phyloP scores from a whole-genome alignment of 2,797 vertebrate species.

The Catharus ustulatus region DNA sequence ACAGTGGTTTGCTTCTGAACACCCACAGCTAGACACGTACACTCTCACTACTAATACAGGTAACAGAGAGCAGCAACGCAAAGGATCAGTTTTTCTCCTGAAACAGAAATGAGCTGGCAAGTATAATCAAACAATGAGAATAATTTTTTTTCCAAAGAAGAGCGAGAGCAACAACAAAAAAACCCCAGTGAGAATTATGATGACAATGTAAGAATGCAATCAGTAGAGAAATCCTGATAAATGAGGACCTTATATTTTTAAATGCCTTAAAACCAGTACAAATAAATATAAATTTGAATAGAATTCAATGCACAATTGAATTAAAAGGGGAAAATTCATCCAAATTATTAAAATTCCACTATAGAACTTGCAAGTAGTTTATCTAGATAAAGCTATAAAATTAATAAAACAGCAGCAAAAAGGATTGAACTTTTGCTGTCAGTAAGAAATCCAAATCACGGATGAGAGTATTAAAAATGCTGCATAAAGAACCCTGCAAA shows the following conservation, averaged over 20 bases:
- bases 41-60: not conserved
- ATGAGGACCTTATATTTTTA: constrained; percentile 3
- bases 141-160: constrained; percentile 20
- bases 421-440: constrained; percentile 33
- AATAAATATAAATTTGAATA: constrained; percentile 10
- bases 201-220: constrained; percentile 28
- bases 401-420: not conserved
- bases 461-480: constrained; percentile 30
- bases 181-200: not conserved
- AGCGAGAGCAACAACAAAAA: not conserved
- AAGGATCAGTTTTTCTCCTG: not conserved
- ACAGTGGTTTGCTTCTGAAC: not conserved
- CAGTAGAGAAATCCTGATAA: constrained; percentile 26
- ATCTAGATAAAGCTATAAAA: not conserved
- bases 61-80: not conserved
- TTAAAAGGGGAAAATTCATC: not conserved
- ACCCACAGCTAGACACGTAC: not conserved
- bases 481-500: constrained; percentile 27
- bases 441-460: constrained; percentile 40
- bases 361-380: not conserved
- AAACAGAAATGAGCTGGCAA: constrained; percentile 43
- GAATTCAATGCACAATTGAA: constrained; percentile 5
- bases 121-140: constrained; percentile 18
- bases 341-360: constrained; percentile 33
- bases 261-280: not conserved